These are phyloP conservation scores for Eupeodes luniger DNA, from an alignment of 2,888 invertebrate species.

Conservation along the genomic window DNA sequence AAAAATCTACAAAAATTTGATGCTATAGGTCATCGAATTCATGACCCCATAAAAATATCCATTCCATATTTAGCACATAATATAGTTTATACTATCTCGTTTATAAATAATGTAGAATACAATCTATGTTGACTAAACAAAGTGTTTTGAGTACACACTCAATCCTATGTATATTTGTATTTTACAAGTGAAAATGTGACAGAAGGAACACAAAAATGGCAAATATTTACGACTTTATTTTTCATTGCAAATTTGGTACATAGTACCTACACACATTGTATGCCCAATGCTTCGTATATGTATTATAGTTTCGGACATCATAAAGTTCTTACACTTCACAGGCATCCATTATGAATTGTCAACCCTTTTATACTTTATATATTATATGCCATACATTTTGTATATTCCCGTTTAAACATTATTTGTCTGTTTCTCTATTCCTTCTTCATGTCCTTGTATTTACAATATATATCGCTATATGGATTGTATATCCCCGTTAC, in stretches of 20 bases:
- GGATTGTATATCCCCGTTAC: too few relatives aligned
- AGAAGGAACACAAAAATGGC: slow-evolving; percentile 32
- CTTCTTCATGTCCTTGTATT: background rate
- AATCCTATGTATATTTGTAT: background rate
- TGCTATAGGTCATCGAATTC: slow-evolving; percentile 6
- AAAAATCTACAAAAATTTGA: background rate
- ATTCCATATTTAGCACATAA: slow-evolving; percentile 9
- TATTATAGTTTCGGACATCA: slow-evolving; percentile 41
- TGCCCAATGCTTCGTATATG: background rate
- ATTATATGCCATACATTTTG: slow-evolving; percentile 9
- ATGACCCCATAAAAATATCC: slow-evolving; percentile 30
- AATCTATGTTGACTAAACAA: slow-evolving; percentile 31
- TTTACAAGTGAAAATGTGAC: slow-evolving; percentile 42
- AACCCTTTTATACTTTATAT: background rate
- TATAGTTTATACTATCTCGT: slow-evolving; percentile 14
- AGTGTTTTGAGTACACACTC: background rate
- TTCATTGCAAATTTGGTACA: slow-evolving; percentile 6
- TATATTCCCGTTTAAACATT: slow-evolving; percentile 7
- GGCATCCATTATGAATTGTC: slow-evolving; percentile 26
- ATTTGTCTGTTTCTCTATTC: background rate
- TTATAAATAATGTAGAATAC: background rate
- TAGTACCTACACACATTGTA: too few relatives aligned
- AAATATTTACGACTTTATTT: slow-evolving; percentile 66
- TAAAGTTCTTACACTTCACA: slow-evolving; percentile 37
- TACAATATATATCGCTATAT: too few relatives aligned